A percentile compares a stretch with the other conserved stretches of the same genome.
Conservation (phyloP, 2,797 vertebrate genomes). For the Poeciliopsis presidionis region DNA sequence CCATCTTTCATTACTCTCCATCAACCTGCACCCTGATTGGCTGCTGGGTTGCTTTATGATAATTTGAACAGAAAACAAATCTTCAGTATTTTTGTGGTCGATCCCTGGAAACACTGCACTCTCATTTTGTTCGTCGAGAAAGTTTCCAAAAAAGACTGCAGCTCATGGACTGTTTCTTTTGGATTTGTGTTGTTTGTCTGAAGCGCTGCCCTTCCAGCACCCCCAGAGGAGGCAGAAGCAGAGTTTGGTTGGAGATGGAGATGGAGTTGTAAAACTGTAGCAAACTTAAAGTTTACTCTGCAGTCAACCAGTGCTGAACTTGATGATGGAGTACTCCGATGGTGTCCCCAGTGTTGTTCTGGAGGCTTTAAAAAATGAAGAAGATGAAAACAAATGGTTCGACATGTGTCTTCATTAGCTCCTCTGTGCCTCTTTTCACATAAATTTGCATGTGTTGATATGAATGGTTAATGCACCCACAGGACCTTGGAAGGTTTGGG, state of each 20-base stretch:
- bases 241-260: background rate
- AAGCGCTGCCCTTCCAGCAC: background rate
- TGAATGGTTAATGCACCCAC: background rate
- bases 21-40: background rate
- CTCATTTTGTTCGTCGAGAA: background rate
- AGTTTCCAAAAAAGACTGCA: background rate
- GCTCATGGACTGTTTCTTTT: background rate
- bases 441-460: conserved; percentile 36
- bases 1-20: background rate
- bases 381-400: conserved; percentile 7
- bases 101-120: background rate
- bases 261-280: background rate
- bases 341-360: background rate
- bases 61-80: background rate
- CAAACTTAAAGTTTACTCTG: background rate
- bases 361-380: background rate
- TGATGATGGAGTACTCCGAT: background rate
- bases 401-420: conserved; percentile 45
- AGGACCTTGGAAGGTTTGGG: background rate
- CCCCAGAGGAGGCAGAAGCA: background rate
- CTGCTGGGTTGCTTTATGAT: background rate
- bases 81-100: background rate
- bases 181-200: background rate
- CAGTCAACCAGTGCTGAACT: background rate
- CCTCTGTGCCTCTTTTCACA: conserved; percentile 14